A percentile compares a stretch with the other conserved stretches of the same genome.
Evolutionary conservation across 1,140 invertebrate species (phyloP).

Genomic region (Trinorchestia longiramus): DNA sequence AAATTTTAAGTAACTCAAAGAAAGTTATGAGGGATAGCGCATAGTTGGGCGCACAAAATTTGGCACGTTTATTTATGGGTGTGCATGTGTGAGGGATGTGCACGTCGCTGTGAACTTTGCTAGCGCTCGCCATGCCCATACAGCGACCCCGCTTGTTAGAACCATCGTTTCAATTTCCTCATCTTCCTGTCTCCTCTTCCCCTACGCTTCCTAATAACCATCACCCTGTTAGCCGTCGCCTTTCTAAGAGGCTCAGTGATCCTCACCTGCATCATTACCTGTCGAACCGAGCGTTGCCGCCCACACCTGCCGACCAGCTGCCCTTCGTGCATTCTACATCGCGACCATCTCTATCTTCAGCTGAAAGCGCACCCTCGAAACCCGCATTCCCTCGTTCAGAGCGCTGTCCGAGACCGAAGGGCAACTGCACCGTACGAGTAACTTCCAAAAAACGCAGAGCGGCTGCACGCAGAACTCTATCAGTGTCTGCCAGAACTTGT

Average conservation of each 20-base stretch:
- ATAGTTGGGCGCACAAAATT: neutral
- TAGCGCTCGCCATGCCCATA: slow-evolving; percentile 26
- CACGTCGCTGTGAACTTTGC: neutral
- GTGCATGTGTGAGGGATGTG: neutral
- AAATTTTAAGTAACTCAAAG: neutral
- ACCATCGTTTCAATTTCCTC: slow-evolving; percentile 1
- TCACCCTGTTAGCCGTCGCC: neutral
- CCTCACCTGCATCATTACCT: slow-evolving; percentile 14
- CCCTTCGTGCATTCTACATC: neutral
- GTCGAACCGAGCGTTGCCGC: slow-evolving; percentile 42
- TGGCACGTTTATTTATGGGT: neutral
- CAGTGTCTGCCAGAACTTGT: slow-evolving; percentile 3
- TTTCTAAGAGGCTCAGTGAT: slow-evolving; percentile 38
- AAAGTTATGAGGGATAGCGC: neutral
- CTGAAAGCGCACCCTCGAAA: neutral
- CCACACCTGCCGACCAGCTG: slow-evolving; percentile 42
- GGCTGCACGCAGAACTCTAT: neutral
- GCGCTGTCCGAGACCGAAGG: neutral
- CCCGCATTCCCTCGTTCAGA: neutral
- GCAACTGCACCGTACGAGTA: slow-evolving; percentile 33
- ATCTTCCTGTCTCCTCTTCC: neutral
- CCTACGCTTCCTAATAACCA: neutral
- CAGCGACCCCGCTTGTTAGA: slow-evolving; percentile 10
- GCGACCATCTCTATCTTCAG: neutral
- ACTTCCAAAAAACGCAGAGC: neutral